Evolutionary conservation across 2,888 invertebrate genomes (phyloP), one percentile per base, ranked within the genome.

Genomic region (Pseudococcus longispinus): DNA sequence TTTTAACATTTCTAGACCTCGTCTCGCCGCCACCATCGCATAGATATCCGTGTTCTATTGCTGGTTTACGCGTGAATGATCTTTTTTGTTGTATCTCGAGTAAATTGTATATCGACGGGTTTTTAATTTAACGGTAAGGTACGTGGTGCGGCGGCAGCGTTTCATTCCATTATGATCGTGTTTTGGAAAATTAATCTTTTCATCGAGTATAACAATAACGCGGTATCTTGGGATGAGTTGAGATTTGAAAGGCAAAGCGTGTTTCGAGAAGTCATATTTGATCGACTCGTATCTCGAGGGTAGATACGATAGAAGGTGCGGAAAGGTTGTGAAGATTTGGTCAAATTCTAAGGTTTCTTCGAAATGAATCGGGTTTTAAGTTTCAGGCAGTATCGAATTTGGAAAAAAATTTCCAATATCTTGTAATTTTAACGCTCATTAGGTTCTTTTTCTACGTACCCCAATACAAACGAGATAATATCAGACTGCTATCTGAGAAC

Each of bases 171-270:
- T 70, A 29, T 70, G 18, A 13, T 8, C 70, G 8, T 29, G 29
- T 70, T 70, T 70, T 70, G 70, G 70, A 70, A 70, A 70, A 70
- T 70, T 70, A 70, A 70, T 70, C 29, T 70, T 29, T 70, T 70
- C 70, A 29, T 70, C 29, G 13, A 18, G 70, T 70, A 70, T 70
- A 70, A 70, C 70, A 70, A 70, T 70, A 29, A 20, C 0, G 70
- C 29, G 29, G 70, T 70, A 70, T 26, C 8, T 3, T 23, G 26
- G 23, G 23, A 11, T 26, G 26, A 13, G 26, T 23, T n/a, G 55
- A 55, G n/a, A 60, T 4, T 9, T 20, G 23, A 60, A 23, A 5
- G 51, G n/a, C 26, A 26, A 20, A 65, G 51, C n/a, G 20, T 23
- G 15, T 70, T 70, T 70, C 70, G 6, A 70, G 29, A 70, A 70